Conservation (phyloP, 2,797 vertebrate species). For the Bovichtus diacanthus region DNA sequence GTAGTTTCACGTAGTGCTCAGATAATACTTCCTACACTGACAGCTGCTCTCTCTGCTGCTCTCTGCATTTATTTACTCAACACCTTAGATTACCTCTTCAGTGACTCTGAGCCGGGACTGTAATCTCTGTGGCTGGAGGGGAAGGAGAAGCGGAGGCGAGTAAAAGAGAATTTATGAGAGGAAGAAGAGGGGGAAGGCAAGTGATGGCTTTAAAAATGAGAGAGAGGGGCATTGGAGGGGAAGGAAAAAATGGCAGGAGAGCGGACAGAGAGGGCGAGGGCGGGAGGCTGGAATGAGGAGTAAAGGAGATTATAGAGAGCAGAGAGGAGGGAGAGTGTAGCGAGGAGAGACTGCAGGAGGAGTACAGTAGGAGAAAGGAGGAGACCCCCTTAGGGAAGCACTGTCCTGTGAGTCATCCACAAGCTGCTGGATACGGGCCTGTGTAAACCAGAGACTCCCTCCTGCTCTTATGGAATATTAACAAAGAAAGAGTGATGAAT, state of each 20-base stretch:
- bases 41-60: conserved; percentile 27
- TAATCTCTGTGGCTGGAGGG: conserved; percentile 43
- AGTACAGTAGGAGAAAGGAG: conserved; percentile 37
- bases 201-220: conserved; percentile 47
- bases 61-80: conserved; percentile 42
- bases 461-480: conserved; percentile 50
- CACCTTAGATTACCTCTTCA: conserved; percentile 37
- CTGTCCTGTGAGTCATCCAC: conserved; percentile 63
- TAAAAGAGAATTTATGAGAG: conserved; percentile 11
- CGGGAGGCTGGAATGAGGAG: conserved; percentile 50
- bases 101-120: conserved; percentile 18
- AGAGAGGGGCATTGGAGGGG: conserved; percentile 13
- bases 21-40: conserved; percentile 44
- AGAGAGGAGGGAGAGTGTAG: conserved; percentile 28
- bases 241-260: conserved; percentile 50
- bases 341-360: conserved; percentile 29
- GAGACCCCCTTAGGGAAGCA: conserved; percentile 46
- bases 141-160: conserved; percentile 15
- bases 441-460: conserved; percentile 43
- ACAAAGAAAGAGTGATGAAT: conserved; percentile 58
- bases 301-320: conserved; percentile 63
- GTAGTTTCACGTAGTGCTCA: conserved; percentile 15
- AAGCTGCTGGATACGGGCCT: conserved; percentile 60
- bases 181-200: conserved; percentile 20
- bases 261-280: conserved; percentile 47